Evolutionary conservation across 2,888 invertebrate species (phyloP).

Genomic region (Kryphioiulus occultus): DNA sequence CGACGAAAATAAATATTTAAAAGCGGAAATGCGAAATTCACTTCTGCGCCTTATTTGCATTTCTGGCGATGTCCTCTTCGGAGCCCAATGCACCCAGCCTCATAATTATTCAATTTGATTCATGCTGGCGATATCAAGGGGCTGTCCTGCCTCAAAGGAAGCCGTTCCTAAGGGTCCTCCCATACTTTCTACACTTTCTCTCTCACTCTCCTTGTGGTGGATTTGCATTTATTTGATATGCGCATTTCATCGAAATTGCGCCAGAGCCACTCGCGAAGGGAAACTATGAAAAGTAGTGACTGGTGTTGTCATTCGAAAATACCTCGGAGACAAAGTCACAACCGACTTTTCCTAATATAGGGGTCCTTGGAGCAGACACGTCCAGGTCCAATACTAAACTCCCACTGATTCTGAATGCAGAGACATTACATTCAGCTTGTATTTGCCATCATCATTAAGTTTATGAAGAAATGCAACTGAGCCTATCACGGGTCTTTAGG

Average conservation of each 20-base stretch:
- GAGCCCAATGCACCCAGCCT: constrained; percentile 29
- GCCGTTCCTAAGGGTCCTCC: background rate
- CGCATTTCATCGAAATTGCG: background rate
- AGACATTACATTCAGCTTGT: background rate
- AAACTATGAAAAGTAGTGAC: background rate
- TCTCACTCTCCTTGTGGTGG: background rate
- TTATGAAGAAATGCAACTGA: constrained; percentile 32
- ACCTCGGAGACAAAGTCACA: background rate
- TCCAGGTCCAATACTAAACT: background rate
- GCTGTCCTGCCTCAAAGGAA: constrained; percentile 4
- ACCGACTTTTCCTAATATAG: constrained; percentile 1
- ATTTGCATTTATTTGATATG: constrained; percentile 14
- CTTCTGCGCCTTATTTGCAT: constrained; percentile 17
- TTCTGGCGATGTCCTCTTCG: constrained; percentile 9
- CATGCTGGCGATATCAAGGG: background rate
- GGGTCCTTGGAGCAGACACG: background rate
- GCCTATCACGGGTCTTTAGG: background rate
- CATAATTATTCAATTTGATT: constrained; percentile 36
- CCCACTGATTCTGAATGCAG: background rate
- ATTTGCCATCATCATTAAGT: constrained; percentile 16
- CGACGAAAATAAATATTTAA: constrained; percentile 1
- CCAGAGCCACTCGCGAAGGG: background rate
- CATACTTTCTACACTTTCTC: background rate
- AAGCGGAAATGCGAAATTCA: background rate
- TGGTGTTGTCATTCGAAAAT: constrained; percentile 29